These are phyloP conservation scores for Parnassius smintheus DNA, from an alignment of 2,888 invertebrate genomes.

Conservation along the genomic window DNA sequence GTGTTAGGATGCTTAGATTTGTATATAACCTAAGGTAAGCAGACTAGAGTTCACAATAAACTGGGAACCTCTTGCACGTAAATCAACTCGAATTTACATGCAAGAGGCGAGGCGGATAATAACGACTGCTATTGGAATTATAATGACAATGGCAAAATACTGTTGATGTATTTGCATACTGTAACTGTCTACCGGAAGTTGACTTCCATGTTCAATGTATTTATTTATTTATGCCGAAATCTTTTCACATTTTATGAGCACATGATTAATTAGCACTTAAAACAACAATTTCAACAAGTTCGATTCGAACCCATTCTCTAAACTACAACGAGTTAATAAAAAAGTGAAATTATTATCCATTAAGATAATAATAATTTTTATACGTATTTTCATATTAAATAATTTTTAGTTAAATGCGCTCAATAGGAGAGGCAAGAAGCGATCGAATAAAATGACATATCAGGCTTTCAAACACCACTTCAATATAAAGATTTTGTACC, in stretches of 20 bases:
- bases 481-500: too few relatives aligned
- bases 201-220: slow-evolving; percentile 10
- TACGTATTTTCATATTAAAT: too few relatives aligned
- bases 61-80: slow-evolving; percentile 41
- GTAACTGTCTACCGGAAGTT: slow-evolving; percentile 15
- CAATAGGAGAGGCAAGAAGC: too few relatives aligned
- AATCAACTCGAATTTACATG: slow-evolving; percentile 24
- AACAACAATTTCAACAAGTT: too few relatives aligned
- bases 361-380: too few relatives aligned
- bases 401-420: too few relatives aligned
- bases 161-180: slow-evolving; percentile 17
- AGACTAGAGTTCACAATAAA: slow-evolving; percentile 61
- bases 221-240: not conserved
- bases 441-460: too few relatives aligned
- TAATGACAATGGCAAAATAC: slow-evolving; percentile 27
- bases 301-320: too few relatives aligned
- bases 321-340: too few relatives aligned
- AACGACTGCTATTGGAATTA: slow-evolving; percentile 30
- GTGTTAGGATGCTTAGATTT: slow-evolving; percentile 66
- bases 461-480: too few relatives aligned
- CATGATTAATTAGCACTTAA: too few relatives aligned
- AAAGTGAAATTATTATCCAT: too few relatives aligned
- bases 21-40: slow-evolving; percentile 48
- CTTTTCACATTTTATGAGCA: not conserved
- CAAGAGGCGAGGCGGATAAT: slow-evolving; percentile 33